phyloP scores from a whole-genome alignment of 2,113 vertebrate genomes.

The Cepphus grylle region DNA sequence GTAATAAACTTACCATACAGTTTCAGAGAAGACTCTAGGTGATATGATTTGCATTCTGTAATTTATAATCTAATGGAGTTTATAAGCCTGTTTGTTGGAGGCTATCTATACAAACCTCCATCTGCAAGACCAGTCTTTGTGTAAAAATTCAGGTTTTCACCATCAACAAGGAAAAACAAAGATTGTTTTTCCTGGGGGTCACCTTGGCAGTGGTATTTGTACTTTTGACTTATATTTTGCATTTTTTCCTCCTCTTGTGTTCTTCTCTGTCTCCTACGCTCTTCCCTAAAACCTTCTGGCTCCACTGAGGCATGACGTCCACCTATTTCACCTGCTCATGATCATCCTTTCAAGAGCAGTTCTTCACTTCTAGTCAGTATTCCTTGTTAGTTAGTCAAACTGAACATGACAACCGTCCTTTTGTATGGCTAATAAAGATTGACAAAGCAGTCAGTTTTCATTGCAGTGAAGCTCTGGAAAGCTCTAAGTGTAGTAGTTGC shows the following conservation, averaged over 20 bases:
- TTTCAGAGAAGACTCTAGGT: background rate
- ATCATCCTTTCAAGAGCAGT: background rate
- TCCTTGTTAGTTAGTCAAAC: background rate
- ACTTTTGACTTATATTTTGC: background rate
- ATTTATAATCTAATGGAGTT: background rate
- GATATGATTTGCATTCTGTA: background rate
- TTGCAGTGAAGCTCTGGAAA: background rate
- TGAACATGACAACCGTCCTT: background rate
- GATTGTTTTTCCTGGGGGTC: background rate
- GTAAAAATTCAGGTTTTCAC: background rate
- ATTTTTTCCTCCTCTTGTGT: background rate
- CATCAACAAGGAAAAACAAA: background rate
- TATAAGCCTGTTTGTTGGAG: background rate
- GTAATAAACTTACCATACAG: rapidly evolving
- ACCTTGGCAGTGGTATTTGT: background rate
- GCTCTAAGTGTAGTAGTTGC: background rate
- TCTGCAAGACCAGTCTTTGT: background rate
- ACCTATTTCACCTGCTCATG: background rate
- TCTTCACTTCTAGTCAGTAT: background rate
- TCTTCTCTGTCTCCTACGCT: background rate
- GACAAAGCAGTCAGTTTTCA: background rate
- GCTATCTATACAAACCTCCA: rapidly evolving
- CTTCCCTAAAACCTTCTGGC: background rate
- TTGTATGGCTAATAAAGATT: background rate
- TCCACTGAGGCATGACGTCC: rapidly evolving